These are phyloP conservation scores for Hyposoter dolosus DNA, from an alignment of 2,888 invertebrate genomes.

Conservation along the genomic window DNA sequence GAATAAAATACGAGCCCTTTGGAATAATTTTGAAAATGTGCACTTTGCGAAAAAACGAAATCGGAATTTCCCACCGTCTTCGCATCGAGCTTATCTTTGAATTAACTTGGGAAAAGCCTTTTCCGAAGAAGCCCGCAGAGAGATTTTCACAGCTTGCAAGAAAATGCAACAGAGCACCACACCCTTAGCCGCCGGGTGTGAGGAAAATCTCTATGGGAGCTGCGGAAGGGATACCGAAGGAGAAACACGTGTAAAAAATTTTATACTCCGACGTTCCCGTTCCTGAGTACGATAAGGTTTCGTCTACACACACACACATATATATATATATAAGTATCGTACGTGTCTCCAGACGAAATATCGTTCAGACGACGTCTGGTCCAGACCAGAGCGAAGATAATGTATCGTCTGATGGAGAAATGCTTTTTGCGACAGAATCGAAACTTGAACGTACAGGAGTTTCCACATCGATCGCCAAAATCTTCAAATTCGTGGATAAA, in stretches of 20 bases:
- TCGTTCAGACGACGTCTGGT: neutral
- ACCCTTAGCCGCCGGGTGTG: neutral
- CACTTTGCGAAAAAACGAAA: neutral
- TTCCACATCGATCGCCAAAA: neutral
- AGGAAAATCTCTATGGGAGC: conserved; percentile 15
- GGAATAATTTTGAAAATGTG: neutral
- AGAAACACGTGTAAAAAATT: neutral
- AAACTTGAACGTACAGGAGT: neutral
- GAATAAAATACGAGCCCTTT: neutral
- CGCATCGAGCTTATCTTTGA: neutral
- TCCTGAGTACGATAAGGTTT: neutral
- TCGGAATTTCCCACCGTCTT: neutral
- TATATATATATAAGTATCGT: neutral
- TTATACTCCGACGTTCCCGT: neutral
- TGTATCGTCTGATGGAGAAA: neutral
- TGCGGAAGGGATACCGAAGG: neutral
- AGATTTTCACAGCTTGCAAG: no score
- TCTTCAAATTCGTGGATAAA: neutral
- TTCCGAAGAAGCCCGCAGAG: neutral
- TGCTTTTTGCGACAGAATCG: neutral
- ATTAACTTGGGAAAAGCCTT: neutral
- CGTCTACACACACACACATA: neutral
- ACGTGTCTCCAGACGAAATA: neutral
- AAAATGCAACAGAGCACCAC: conserved; percentile 7
- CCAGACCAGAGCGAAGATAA: conserved; percentile 1